Conservation (phyloP, 23 tunicate genomes). For the Oikopleura dioica region DNA sequence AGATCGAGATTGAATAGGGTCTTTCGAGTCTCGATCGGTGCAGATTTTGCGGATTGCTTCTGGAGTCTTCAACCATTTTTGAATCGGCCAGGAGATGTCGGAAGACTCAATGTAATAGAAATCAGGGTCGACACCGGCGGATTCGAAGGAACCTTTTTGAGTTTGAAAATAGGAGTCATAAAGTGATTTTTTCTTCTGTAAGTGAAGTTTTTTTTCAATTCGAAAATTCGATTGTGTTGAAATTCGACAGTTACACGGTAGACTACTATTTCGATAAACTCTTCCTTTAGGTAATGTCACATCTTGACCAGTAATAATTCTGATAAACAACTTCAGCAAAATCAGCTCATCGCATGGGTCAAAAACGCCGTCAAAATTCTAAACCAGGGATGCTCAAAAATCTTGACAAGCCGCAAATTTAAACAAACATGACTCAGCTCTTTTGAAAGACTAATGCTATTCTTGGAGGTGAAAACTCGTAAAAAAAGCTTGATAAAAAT, state of each 20-base stretch:
- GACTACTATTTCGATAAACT: too few relatives aligned
- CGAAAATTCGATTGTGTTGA: too few relatives aligned
- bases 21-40: background rate
- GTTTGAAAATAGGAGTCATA: too few relatives aligned
- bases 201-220: too few relatives aligned
- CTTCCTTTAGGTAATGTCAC: background rate
- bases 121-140: slow-evolving; percentile 8
- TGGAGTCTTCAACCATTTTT: background rate
- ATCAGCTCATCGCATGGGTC: background rate
- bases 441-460: too few relatives aligned
- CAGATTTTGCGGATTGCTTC: background rate
- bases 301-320: background rate
- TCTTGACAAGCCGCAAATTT: too few relatives aligned
- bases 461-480: too few relatives aligned
- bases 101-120: background rate
- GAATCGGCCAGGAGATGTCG: slow-evolving; percentile 1
- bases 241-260: too few relatives aligned
- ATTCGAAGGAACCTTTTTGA: background rate
- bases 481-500: too few relatives aligned
- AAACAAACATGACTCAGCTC: too few relatives aligned
- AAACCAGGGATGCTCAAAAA: background rate
- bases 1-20: too few relatives aligned
- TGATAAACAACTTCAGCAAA: background rate
- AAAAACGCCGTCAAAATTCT: background rate
- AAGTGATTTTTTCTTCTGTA: too few relatives aligned